phyloP scores from a whole-genome alignment of 2,797 vertebrate species.

The Spheniscus humboldti region DNA sequence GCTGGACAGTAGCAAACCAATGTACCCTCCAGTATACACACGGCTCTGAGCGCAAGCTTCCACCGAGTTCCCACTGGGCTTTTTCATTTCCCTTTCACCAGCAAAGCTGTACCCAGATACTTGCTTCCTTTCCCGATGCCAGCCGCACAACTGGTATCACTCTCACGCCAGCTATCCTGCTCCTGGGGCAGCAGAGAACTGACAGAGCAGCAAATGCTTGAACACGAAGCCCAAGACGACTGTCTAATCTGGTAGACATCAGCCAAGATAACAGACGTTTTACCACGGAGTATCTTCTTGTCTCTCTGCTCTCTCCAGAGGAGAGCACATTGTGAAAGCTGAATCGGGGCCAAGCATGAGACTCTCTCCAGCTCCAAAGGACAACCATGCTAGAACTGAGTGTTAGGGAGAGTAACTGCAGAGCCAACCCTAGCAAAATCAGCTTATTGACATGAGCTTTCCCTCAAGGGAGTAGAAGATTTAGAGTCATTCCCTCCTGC shows the following conservation, averaged over 20 bases:
- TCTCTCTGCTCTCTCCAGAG: background rate
- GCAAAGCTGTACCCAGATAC: rapidly evolving
- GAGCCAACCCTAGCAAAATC: background rate
- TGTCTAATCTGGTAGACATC: background rate
- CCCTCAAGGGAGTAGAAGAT: background rate
- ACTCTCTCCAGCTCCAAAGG: background rate
- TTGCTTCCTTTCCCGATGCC: background rate
- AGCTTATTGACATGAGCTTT: background rate
- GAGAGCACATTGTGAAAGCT: background rate
- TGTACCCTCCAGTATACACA: background rate
- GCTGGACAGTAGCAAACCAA: background rate
- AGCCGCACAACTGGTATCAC: background rate
- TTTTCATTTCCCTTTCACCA: background rate
- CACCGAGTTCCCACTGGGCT: background rate
- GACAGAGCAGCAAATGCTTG: background rate
- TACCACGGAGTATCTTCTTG: background rate
- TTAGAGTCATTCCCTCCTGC: background rate
- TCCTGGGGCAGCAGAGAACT: background rate
- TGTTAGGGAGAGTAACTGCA: background rate
- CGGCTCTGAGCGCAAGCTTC: background rate
- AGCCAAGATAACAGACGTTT: background rate
- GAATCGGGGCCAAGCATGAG: background rate
- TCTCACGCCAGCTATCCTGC: too few species aligned
- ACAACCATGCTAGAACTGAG: background rate
- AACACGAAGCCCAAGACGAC: background rate